Base-by-base conservation (phyloP, 2,797 vertebrate genomes). In the Lepus townsendii region DNA sequence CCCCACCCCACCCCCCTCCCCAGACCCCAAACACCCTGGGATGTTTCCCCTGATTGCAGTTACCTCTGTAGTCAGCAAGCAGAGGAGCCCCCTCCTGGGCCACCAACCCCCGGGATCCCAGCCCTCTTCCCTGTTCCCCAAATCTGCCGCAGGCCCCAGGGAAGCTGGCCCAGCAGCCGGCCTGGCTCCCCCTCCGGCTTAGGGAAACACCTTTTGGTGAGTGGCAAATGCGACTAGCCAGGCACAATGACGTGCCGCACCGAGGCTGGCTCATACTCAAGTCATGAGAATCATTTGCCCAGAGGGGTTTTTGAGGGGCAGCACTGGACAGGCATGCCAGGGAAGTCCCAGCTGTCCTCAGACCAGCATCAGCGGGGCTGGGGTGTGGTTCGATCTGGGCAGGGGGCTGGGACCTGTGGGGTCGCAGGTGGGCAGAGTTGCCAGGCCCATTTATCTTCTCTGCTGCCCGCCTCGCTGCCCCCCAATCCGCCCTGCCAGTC, bases 141-240 rank as follows among this genome's bases (percentile, higher is more conserved):
- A 63, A 92, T 90, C 82, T 90, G 78, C 52, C 76, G 90, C 94
- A 95, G 96, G 32, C 26, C 78, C 24, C 14, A 8, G 60, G 79
- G 77, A 26, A 66, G 69, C 35, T 26, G 24, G 78, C 50, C 17
- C 26, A 17, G 22, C 0, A 7, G 35, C 71, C 26, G 71, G 66
- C 42, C 84, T 52, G 1, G 30, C 30, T 32, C 14, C 50, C n/a
- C 47, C 14, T 12, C 63, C 27, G 10, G 47, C 54, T 20, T 60
- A 57, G 72, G 73, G 79, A 88, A n/a, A 69, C 22, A 73, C 79
- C 91, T 84, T 57, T 69, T 22, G 47, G 13, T 17, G 35, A 78
- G 82, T 0, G 0, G 30, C 65, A 52, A 66, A 52, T 0, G 5
- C 8, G 50, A 72, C 52, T 0, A 14, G 35, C 27, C 2, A 38